Evolutionary conservation across 2,888 invertebrate genomes (phyloP), one percentile per base, ranked within the genome.

Genomic region (Copidosoma aretas): DNA sequence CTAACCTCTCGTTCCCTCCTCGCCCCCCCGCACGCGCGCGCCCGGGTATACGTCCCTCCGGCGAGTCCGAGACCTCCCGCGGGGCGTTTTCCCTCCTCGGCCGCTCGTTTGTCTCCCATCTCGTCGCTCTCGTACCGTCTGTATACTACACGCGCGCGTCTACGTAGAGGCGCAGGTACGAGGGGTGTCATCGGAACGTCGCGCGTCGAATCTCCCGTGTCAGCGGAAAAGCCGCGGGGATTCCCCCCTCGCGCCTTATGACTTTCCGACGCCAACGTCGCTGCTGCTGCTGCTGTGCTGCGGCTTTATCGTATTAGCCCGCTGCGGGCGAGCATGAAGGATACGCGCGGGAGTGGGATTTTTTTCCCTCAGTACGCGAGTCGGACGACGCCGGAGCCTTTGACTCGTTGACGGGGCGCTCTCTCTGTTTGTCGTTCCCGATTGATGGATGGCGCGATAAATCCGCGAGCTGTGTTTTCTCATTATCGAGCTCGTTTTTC

Each of bases 121-220:
- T 51, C 67, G 4, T 32, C 32, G 3, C 32, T 32, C 32, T 70
- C 74, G 70, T 73, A 74, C 71, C 73, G 69, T 71, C 70, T 71
- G 8, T 69, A 64, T 41, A 59, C 68, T 68, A 69, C 71, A 67
- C 65, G 64, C 66, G 66, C 67, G 59, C n/a, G n/a, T n/a, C n/a
- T n/a, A n/a, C n/a, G n/a, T n/a, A n/a, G n/a, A n/a, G n/a, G n/a
- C n/a, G n/a, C n/a, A n/a, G n/a, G n/a, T n/a, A n/a, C n/a, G n/a
- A n/a, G n/a, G 63, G 59, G 70, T 71, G 72, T 75, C 72, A 72
- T 73, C 76, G 74, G 71, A 73, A 76, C 72, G 73, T 75, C 73
- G 72, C 76, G 73, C 74, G 76, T 74, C 75, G 75, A 76, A 74
- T 75, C 62, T 74, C 71, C 61, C 66, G 76, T 74, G 74, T 77